Evolutionary conservation across 2,888 invertebrate species (phyloP), one percentile per base, ranked within the genome.

Genomic region (Cataglyphis altisquamis): DNA sequence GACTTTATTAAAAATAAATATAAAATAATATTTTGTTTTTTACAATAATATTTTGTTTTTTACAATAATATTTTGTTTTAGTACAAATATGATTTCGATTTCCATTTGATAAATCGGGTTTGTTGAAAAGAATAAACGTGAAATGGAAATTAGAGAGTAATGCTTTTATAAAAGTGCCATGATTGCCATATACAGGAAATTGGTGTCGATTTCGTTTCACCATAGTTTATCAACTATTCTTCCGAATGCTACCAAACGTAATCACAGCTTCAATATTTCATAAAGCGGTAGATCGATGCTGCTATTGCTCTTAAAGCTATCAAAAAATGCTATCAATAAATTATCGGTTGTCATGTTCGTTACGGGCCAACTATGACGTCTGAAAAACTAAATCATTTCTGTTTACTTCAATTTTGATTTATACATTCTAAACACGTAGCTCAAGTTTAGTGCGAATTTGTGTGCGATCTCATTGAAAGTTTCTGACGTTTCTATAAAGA

Each of bases 261-360:
- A 77, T 66, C 52, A 21, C 36, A 48, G n/a, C 25, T 66, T 66
- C 25, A 77, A 77, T 66, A 77, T 77, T 77, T 77, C 66, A 77
- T 29, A 77, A 77, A 77, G 39, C 12, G 12, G 12, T n/a, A 55
- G 1, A 9, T 6, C 25, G 25, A 5, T 64, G 18, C n/a, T 36
- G 12, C 18, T 64, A 62, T 45, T 25, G 15, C 25, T 48, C 29
- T 41, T 25, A 55, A 55, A 12, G 1, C 18, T 15, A 66, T 41
- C 3, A 41, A 6, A 66, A 39, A 41, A 45, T 25, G 21, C 5
- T 21, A 25, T 25, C 25, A 52, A 77, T 77, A 77, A 66, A 66
- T 66, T 77, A 55, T 29, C 18, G 29, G 32, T 62, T 10, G 18
- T 55, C 66, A 25, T n/a, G 9, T 55, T 77, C 39, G 52, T 55